Base-by-base conservation (phyloP, 2,888 invertebrate genomes). In the Sphinx pinastri region DNA sequence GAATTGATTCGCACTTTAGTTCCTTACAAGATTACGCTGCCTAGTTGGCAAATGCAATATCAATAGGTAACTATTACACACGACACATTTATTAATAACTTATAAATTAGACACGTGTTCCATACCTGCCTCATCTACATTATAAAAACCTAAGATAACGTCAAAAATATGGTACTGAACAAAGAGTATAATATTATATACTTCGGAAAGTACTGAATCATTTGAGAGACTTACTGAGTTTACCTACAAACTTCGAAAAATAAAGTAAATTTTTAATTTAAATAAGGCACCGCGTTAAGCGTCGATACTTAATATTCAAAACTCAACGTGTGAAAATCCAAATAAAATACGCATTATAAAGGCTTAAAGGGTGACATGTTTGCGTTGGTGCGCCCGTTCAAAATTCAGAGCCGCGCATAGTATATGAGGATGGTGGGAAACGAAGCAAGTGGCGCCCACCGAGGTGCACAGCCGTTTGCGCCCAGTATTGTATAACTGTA, bases 371-470 rank as follows among this genome's bases (percentile, higher is more conserved):
- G 63, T 76, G 76, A 76, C 84, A 78, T 84, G 86, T 85, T 86
- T 84, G 83, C 63, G 49, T 80, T 80, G 77, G 77, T 75, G 76
- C 78, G 80, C 78, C 71, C 78, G 81, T 79, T 84, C 82, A 83
- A 86, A 83, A 85, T 86, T 84, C 85, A 82, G 80, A 79, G 78
- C 77, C 75, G 63, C 79, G 87, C 88, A 88, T 88, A 88, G 80
- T 81, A 80, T 83, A 89, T 88, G 87, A 87, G 82, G 73, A 71
- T 70, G 80, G 85, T 87, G 88, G 85, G 86, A 88, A 88, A 78
- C 67, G 71, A 70, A 59, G 67, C 73, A 70, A 70, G 59, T 67
- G 68, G 70, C 63, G 70, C 67, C 57, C 63, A 63, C 16, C 63
- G 49, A 13, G 63, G 63, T 63, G 63, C 63, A 49, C 63, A 66